Conservation (phyloP, 2,113 vertebrate species). For the Nannospalax galili region DNA sequence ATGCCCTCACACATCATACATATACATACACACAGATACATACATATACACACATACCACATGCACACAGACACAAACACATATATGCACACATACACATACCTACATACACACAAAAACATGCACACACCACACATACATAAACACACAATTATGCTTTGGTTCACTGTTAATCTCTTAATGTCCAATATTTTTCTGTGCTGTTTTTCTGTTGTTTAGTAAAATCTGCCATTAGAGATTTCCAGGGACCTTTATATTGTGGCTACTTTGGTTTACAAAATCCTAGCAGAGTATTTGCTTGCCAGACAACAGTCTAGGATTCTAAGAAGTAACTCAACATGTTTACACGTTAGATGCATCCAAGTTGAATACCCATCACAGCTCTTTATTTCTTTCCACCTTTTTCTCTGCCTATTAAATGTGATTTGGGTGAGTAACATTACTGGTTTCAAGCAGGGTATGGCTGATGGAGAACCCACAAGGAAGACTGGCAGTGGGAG, state of each 20-base stretch:
- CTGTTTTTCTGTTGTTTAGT: not conserved
- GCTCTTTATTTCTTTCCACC: fast-evolving
- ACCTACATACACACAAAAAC: not conserved
- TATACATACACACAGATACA: no score
- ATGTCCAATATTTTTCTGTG: not conserved
- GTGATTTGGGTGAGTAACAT: not conserved
- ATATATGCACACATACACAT: not conserved
- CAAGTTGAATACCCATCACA: not conserved
- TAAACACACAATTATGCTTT: not conserved
- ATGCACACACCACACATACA: not conserved
- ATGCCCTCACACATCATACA: no score
- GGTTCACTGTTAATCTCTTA: not conserved
- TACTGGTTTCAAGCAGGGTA: not conserved
- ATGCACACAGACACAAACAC: no score
- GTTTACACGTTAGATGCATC: not conserved
- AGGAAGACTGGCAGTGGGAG: not conserved
- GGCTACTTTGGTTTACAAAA: not conserved
- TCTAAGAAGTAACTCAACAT: not conserved
- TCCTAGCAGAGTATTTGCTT: not conserved
- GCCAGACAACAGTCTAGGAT: not conserved
- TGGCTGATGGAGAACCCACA: not conserved
- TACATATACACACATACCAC: no score
- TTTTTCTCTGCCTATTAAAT: not conserved
- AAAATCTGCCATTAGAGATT: not conserved
- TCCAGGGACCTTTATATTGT: not conserved